Conservation (phyloP, 1,140 invertebrate genomes). For the Thereuonema tuberculata region DNA sequence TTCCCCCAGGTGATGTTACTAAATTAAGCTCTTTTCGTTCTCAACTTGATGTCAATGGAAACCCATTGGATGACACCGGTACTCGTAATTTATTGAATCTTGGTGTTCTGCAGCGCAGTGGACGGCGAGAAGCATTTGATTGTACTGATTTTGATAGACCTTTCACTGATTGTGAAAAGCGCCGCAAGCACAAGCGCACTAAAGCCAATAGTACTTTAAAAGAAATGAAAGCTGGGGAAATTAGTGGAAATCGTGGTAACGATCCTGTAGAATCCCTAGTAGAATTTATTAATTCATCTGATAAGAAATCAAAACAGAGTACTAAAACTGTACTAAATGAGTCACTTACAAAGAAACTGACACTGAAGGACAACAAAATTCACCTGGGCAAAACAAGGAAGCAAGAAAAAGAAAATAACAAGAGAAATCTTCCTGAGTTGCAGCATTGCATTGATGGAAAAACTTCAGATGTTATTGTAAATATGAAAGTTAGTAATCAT, state of each 20-base stretch:
- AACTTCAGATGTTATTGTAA: background rate
- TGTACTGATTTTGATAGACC: background rate
- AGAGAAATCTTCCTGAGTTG: background rate
- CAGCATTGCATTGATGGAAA: background rate
- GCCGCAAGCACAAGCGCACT: background rate
- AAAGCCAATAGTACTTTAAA: background rate
- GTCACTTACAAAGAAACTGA: background rate
- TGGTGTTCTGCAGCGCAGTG: background rate
- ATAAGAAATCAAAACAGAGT: background rate
- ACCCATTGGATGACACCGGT: background rate
- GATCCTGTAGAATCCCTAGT: background rate
- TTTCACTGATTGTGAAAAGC: background rate
- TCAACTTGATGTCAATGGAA: slow-evolving; percentile 2
- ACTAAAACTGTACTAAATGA: background rate
- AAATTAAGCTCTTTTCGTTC: too few relatives aligned
- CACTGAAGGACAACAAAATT: background rate
- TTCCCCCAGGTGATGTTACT: too few relatives aligned
- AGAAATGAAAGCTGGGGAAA: slow-evolving; percentile 1
- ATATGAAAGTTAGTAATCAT: background rate
- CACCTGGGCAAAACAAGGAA: background rate
- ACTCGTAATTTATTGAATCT: too few relatives aligned
- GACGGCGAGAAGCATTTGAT: too few relatives aligned
- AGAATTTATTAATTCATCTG: slow-evolving; percentile 6
- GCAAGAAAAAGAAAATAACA: slow-evolving; percentile 5
- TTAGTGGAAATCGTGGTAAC: background rate